Evolutionary conservation across 2,113 vertebrate species (phyloP).

Genomic region (Paracanthobrama guichenoti): DNA sequence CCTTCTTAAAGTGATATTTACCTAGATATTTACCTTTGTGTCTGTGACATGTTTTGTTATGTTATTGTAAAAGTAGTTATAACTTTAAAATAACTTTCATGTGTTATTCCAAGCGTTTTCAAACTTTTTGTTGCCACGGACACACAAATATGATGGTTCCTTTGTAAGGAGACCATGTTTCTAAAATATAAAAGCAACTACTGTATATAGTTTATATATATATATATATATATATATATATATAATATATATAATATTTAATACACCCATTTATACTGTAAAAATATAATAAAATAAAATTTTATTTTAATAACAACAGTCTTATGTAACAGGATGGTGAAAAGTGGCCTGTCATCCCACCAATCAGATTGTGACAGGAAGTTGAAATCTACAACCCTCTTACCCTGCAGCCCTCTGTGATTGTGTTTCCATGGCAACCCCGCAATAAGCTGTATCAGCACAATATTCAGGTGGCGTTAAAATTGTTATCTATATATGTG

Average conservation of each 20-base stretch:
- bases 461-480: slow-evolving; percentile 61
- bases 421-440: slow-evolving; percentile 77
- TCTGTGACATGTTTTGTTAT: not conserved
- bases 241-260: too few species aligned
- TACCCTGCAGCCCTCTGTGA: slow-evolving; percentile 58
- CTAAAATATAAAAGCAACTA: too few species aligned
- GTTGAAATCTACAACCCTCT: slow-evolving; percentile 71
- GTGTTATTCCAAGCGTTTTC: not conserved
- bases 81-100: not conserved
- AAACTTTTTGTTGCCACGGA: not conserved
- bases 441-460: slow-evolving; percentile 60
- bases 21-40: not conserved
- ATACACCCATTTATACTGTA: not conserved
- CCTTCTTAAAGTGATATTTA: not conserved
- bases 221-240: too few species aligned
- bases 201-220: too few species aligned
- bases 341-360: slow-evolving; percentile 44
- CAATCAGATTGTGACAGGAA: slow-evolving; percentile 69
- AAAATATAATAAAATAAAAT: too few species aligned
- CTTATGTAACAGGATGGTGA: slow-evolving; percentile 52
- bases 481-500: not conserved
- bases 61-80: not conserved
- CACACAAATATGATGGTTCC: not conserved
- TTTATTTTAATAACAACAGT: not conserved
- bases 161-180: too few species aligned